These are phyloP conservation scores for Perca flavescens DNA, from an alignment of 2,113 vertebrate genomes.

Conservation along the genomic window DNA sequence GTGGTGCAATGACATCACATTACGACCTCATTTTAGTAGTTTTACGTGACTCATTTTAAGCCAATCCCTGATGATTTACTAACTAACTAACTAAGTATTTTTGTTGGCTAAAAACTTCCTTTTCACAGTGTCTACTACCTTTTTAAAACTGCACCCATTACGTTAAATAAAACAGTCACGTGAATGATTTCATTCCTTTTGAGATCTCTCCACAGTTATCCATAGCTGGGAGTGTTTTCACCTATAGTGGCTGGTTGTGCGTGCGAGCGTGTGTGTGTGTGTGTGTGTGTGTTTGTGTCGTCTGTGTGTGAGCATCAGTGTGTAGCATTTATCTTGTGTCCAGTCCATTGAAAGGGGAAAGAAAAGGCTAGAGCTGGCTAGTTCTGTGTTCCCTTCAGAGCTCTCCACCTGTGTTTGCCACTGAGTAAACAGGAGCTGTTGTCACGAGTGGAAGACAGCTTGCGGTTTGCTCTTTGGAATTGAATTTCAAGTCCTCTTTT, in stretches of 20 bases:
- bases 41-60: too few species aligned
- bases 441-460: conserved; percentile 57
- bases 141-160: too few species aligned
- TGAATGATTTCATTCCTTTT: conserved; percentile 5
- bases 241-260: conserved; percentile 5
- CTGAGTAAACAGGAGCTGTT: conserved; percentile 75
- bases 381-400: conserved; percentile 22
- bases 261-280: neutral
- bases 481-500: conserved; percentile 71
- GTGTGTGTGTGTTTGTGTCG: neutral
- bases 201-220: conserved; percentile 27
- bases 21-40: too few species aligned
- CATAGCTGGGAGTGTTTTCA: conserved; percentile 34
- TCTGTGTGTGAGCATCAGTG: neutral
- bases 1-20: too few species aligned
- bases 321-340: conserved; percentile 38
- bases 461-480: conserved; percentile 70
- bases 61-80: too few species aligned
- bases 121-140: too few species aligned
- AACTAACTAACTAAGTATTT: too few species aligned
- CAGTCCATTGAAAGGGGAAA: conserved; percentile 39
- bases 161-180: too few species aligned
- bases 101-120: too few species aligned
- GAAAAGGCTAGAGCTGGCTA: conserved; percentile 17
- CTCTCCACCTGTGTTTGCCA: conserved; percentile 72